Conservation (phyloP, 1,140 invertebrate species). For the Himalopsyche phryganea region DNA sequence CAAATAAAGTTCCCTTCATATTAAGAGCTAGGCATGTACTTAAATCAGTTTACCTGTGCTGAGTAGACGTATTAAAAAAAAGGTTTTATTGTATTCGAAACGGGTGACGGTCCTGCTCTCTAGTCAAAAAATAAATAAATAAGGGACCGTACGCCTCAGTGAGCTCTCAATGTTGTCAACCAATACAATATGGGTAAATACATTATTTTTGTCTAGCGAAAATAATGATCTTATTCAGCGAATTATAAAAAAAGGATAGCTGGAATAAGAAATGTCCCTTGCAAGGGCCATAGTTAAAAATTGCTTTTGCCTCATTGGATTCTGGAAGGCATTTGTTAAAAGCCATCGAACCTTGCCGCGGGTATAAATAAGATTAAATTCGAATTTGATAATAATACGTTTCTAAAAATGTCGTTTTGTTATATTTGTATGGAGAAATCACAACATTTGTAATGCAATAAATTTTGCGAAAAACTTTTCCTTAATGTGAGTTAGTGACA, state of each 20-base stretch:
- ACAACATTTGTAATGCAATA: no score
- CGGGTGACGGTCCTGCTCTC: no score
- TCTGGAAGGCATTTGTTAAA: conserved; percentile 14
- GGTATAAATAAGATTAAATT: conserved; percentile 28
- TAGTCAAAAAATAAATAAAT: no score
- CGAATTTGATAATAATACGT: conserved; percentile 29
- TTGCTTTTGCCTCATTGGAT: conserved; percentile 29
- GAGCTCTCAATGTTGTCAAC: conserved; percentile 24
- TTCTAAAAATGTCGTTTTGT: conserved; percentile 2
- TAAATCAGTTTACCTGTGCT: no score
- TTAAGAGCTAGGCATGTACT: no score
- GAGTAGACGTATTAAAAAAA: no score
- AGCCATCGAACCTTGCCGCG: conserved; percentile 5
- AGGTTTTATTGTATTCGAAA: no score
- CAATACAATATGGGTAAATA: conserved; percentile 28
- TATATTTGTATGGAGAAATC: no score
- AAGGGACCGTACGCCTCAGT: conserved; percentile 23
- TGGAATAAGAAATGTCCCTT: conserved; percentile 24
- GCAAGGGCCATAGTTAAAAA: conserved; percentile 16
- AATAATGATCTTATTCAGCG: conserved; percentile 31
- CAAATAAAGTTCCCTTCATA: no score
- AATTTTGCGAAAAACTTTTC: no score
- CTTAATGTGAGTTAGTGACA: no score
- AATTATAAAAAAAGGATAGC: conserved; percentile 27
- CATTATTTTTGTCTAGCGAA: conserved; percentile 30